Percentiles rank a stretch among this genome's conserved stretches.
Conservation (phyloP, 2,888 invertebrate species). For the Onthophagus sagittarius region DNA sequence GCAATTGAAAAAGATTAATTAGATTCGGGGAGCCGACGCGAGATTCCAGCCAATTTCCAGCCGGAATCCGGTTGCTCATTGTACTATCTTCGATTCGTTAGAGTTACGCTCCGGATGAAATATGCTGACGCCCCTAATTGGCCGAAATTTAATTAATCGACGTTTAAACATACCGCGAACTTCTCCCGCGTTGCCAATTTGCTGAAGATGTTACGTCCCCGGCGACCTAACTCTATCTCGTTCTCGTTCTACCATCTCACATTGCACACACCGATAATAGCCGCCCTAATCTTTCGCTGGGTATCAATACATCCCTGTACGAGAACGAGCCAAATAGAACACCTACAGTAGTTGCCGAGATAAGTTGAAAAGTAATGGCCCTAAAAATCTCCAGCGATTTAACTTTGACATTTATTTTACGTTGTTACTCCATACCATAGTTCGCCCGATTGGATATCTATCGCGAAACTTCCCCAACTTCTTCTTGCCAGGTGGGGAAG, state of each 20-base stretch:
- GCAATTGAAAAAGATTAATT: slow-evolving; percentile 25
- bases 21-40: slow-evolving; percentile 16
- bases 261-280: background rate
- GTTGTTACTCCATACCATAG: background rate
- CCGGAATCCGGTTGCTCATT: background rate
- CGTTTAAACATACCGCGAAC: slow-evolving; percentile 10
- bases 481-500: background rate
- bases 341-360: background rate
- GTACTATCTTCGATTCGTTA: background rate
- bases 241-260: background rate
- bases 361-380: background rate
- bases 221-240: background rate
- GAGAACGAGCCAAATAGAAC: background rate
- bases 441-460: background rate
- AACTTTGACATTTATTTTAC: background rate
- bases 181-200: background rate
- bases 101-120: slow-evolving; percentile 1
- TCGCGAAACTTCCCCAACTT: background rate
- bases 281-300: background rate
- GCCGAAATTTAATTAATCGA: slow-evolving; percentile 8
- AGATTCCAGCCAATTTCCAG: slow-evolving; percentile 17
- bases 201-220: background rate
- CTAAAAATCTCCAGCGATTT: background rate
- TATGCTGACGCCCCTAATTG: slow-evolving; percentile 11
- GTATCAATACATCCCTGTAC: background rate